A percentile compares a stretch with the other conserved stretches of the same genome.
phyloP scores from a whole-genome alignment of 1,140 invertebrate species.

The Heterodera carotae region DNA sequence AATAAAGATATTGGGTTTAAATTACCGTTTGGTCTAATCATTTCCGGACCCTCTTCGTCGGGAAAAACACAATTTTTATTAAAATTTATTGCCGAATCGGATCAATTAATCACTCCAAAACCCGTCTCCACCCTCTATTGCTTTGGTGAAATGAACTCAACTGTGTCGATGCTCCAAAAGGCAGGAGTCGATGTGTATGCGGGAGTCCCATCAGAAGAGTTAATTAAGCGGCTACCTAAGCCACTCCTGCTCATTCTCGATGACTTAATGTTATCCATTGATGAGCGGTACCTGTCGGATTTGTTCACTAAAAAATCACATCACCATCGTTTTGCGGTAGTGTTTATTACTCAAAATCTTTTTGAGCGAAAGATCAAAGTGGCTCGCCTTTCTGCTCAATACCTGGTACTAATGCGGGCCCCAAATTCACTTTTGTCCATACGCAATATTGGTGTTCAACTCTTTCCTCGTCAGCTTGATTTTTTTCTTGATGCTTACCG shows the following conservation, averaged over 20 bases:
- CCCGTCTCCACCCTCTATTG: slow-evolving; percentile 8
- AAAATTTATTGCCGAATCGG: slow-evolving; percentile 17
- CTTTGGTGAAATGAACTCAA: slow-evolving; percentile 19
- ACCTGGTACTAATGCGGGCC: slow-evolving; percentile 19
- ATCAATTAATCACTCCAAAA: slow-evolving; percentile 1
- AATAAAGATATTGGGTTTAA: slow-evolving; percentile 23
- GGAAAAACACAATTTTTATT: slow-evolving; percentile 14
- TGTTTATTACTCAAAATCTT: slow-evolving; percentile 27
- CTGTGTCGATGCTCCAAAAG: slow-evolving; percentile 16
- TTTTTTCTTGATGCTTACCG: slow-evolving; percentile 27
- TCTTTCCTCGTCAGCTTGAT: slow-evolving; percentile 12
- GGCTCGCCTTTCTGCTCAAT: slow-evolving; percentile 17
- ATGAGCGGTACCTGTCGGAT: slow-evolving; percentile 14
- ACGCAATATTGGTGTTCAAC: slow-evolving; percentile 16
- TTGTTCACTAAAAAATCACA: slow-evolving; percentile 28
- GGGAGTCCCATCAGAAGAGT: slow-evolving; percentile 18
- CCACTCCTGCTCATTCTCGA: slow-evolving; percentile 11
- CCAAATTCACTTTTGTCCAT: slow-evolving; percentile 10
- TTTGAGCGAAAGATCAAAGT: slow-evolving; percentile 29
- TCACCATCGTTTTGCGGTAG: slow-evolving; percentile 11
- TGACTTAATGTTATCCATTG: slow-evolving; percentile 13
- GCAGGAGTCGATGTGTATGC: slow-evolving; percentile 15
- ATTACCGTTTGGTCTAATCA: slow-evolving; percentile 21
- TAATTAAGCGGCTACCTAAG: slow-evolving; percentile 4
- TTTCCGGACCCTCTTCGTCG: slow-evolving; percentile 11